Percentiles rank a stretch among this genome's conserved stretches.
These are phyloP conservation scores for Pterois miles DNA, from an alignment of 2,797 vertebrate genomes.

Conservation along the genomic window DNA sequence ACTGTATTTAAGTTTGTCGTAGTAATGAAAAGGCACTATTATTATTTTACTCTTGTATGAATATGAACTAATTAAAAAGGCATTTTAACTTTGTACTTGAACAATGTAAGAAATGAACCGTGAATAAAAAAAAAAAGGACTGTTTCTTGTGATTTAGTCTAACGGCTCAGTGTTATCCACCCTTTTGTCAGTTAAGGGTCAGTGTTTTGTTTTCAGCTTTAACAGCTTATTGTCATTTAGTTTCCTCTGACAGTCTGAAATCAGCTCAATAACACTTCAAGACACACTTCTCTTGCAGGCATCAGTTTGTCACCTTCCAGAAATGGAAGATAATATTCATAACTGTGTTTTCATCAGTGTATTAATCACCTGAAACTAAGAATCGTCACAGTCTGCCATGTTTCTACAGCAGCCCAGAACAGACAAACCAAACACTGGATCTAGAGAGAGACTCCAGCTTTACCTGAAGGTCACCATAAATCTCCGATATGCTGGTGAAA, in stretches of 20 bases:
- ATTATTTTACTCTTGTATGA: slow-evolving; percentile 99
- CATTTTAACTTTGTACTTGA: slow-evolving; percentile 99
- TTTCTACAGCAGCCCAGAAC: too few relatives aligned
- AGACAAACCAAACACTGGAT: too few relatives aligned
- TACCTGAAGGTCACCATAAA: too few relatives aligned
- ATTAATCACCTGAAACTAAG: too few relatives aligned
- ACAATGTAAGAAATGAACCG: slow-evolving; percentile 86
- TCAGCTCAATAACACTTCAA: slow-evolving; percentile 6
- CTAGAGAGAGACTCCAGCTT: too few relatives aligned
- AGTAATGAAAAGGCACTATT: slow-evolving; percentile 94
- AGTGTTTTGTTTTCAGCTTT: not conserved
- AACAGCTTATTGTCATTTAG: not conserved
- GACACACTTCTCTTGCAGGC: not conserved
- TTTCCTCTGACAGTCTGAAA: not conserved
- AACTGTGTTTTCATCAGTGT: too few relatives aligned
- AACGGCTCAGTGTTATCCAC: slow-evolving; percentile 26
- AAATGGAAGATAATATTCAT: too few relatives aligned
- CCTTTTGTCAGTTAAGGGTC: not conserved
- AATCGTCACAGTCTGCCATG: too few relatives aligned
- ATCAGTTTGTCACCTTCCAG: not conserved
- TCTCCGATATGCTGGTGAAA: too few relatives aligned
- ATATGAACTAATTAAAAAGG: slow-evolving; percentile 94
- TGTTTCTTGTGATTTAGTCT: slow-evolving; percentile 91
- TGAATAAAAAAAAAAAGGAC: slow-evolving; percentile 82
- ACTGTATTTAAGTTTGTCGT: slow-evolving; percentile 98